Evolutionary conservation across 1,140 invertebrate genomes (phyloP).

Genomic region (Bombus sylvicola): DNA sequence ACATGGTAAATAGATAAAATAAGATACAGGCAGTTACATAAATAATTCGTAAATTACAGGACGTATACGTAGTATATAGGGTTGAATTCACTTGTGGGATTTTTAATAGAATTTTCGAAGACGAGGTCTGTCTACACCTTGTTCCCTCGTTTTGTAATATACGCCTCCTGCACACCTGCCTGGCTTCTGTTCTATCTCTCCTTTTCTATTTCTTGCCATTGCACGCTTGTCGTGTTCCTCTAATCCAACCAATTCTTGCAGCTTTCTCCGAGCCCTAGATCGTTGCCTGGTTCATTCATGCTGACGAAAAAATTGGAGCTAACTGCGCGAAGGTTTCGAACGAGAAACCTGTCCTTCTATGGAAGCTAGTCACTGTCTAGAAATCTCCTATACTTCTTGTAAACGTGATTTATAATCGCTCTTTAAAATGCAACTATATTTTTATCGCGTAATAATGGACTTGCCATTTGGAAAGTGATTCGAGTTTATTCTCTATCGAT

Average conservation of each 20-base stretch:
- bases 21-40: background rate
- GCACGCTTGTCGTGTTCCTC: background rate
- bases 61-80: background rate
- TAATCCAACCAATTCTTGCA: slow-evolving; percentile 12
- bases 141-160: slow-evolving; percentile 25
- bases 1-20: background rate
- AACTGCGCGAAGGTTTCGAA: slow-evolving; percentile 21
- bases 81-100: background rate
- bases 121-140: slow-evolving; percentile 12
- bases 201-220: background rate
- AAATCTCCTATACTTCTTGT: background rate
- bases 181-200: background rate
- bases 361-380: background rate
- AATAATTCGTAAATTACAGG: background rate
- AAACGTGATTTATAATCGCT: background rate
- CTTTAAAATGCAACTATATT: background rate
- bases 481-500: too few relatives aligned
- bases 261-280: slow-evolving; percentile 29
- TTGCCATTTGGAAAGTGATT: too few relatives aligned
- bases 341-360: slow-evolving; percentile 2
- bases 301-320: background rate
- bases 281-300: slow-evolving; percentile 7
- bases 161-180: slow-evolving; percentile 21
- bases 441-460: too few relatives aligned
- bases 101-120: slow-evolving; percentile 18